phyloP scores from a whole-genome alignment of 2,113 vertebrate genomes.

The Megaceryle torquata region DNA sequence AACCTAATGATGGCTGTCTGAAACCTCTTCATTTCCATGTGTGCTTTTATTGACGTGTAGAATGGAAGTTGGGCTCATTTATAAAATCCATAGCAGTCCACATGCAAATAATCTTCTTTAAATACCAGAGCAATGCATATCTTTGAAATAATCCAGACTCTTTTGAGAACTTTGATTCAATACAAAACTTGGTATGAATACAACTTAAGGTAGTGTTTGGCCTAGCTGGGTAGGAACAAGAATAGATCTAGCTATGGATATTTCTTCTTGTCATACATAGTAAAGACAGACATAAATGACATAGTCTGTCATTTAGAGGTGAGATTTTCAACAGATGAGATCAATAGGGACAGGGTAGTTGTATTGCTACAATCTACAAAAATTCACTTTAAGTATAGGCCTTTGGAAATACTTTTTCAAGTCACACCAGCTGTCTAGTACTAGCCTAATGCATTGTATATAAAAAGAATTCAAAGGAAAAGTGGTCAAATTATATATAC shows the following conservation, averaged over 20 bases:
- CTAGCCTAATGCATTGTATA: neutral
- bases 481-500: neutral
- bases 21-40: neutral
- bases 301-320: neutral
- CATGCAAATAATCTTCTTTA: neutral
- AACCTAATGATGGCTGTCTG: neutral
- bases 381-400: neutral
- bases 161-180: too few species aligned
- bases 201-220: neutral
- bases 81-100: neutral
- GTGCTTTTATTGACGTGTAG: neutral
- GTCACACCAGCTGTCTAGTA: neutral
- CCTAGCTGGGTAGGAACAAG: neutral
- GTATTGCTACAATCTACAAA: neutral
- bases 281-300: neutral
- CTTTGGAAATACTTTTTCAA: neutral
- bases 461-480: slow-evolving; percentile 11
- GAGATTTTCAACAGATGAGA: neutral
- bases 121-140: rapidly evolving
- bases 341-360: neutral
- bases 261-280: neutral
- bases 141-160: neutral
- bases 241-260: neutral
- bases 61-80: neutral
- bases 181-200: too few species aligned